A percentile compares a stretch with the other conserved stretches of the same genome.
phyloP scores from a whole-genome alignment of 1,140 invertebrate species.

The Monochamus saltuarius region DNA sequence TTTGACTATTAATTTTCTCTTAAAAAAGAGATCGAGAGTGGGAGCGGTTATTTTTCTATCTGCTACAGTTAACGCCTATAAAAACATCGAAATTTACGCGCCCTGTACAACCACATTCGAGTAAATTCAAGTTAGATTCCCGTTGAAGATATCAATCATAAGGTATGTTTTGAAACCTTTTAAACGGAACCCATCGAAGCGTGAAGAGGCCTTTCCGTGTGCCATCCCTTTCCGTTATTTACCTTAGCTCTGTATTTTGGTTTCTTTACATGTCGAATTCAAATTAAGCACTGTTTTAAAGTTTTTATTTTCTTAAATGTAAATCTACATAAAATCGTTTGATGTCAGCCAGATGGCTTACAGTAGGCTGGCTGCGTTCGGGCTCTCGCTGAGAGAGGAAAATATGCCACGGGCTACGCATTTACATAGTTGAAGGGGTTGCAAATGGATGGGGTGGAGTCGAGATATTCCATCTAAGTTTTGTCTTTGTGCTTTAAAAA shows the following conservation, averaged over 20 bases:
- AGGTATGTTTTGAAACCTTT: background rate
- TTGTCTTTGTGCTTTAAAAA: slow-evolving; percentile 48
- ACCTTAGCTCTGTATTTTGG: slow-evolving; percentile 32
- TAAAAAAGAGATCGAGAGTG: too few species aligned
- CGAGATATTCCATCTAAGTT: slow-evolving; percentile 46
- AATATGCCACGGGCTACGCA: slow-evolving; percentile 34
- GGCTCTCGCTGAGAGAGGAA: slow-evolving; percentile 22
- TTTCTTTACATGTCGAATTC: slow-evolving; percentile 42
- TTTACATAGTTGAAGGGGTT: slow-evolving; percentile 47
- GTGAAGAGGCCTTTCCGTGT: slow-evolving; percentile 7
- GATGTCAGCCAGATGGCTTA: slow-evolving; percentile 43
- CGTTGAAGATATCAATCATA: too few species aligned
- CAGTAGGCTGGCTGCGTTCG: slow-evolving; percentile 26
- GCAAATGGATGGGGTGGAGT: slow-evolving; percentile 37
- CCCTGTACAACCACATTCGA: too few species aligned
- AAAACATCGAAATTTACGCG: too few species aligned
- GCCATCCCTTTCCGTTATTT: slow-evolving; percentile 19
- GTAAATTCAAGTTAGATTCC: too few species aligned
- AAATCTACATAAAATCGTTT: slow-evolving; percentile 48
- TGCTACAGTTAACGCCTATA: too few species aligned
- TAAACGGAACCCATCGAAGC: slow-evolving; percentile 4
- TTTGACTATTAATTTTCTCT: too few species aligned
- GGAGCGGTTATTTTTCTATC: too few species aligned
- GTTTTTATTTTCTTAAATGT: slow-evolving; percentile 47
- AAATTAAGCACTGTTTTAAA: slow-evolving; percentile 47